Evolutionary conservation across 1,140 invertebrate genomes (phyloP).

Genomic region (Scaptodrosophila lebanonensis): DNA sequence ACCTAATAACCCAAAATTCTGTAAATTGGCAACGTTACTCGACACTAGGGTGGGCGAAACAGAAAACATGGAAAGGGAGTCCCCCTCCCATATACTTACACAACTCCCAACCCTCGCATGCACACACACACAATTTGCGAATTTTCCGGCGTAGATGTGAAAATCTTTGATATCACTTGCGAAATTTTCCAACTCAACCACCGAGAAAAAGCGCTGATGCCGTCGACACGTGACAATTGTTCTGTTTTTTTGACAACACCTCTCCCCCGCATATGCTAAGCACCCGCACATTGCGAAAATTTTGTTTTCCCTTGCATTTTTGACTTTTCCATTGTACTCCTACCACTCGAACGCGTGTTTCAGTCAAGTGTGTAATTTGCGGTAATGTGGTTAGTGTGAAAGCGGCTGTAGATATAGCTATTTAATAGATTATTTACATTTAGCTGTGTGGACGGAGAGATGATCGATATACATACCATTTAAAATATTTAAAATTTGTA

Average conservation of each 20-base stretch:
- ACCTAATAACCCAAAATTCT: conserved; percentile 61
- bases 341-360: conserved; percentile 23
- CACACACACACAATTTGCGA: conserved; percentile 28
- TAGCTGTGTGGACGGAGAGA: conserved; percentile 3
- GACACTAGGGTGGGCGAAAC: background rate
- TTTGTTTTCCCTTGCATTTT: conserved; percentile 5
- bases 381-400: conserved; percentile 23
- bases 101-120: conserved; percentile 12
- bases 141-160: conserved; percentile 47
- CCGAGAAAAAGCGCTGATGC: conserved; percentile 7
- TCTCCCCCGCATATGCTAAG: background rate
- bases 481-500: too few relatives aligned
- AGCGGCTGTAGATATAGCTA: conserved; percentile 3
- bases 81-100: too few relatives aligned
- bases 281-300: conserved; percentile 19
- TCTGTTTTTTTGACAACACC: conserved; percentile 20
- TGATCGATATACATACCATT: too few relatives aligned
- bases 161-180: conserved; percentile 45
- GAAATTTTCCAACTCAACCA: conserved; percentile 51
- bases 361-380: conserved; percentile 70
- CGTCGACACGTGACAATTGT: conserved; percentile 66
- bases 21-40: conserved; percentile 51
- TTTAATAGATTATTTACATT: conserved; percentile 43
- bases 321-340: conserved; percentile 44
- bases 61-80: background rate